Evolutionary conservation across 1,140 invertebrate genomes (phyloP), one percentile per base, ranked within the genome.

Genomic region (Phocides pigmalion): DNA sequence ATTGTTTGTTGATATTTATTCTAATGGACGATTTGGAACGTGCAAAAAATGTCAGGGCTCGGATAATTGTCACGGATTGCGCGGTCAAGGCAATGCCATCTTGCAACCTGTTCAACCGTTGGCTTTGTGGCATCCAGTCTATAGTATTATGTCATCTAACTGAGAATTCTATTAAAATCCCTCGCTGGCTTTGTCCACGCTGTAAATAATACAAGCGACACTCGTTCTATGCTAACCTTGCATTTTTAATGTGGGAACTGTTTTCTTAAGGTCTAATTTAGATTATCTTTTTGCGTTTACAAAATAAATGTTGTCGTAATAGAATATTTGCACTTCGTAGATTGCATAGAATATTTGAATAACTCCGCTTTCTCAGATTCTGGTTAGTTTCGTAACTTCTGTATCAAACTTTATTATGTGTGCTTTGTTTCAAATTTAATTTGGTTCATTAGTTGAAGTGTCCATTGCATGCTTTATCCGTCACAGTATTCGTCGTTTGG

Each of bases 41-140:
- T 70, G 66, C 62, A 70, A 84, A 87, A 80, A 85, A 77, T 86
- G 84, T 88, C 82, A 86, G 44, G 82, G 84, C 68, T 80, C 64
- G 63, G 53, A 79, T 79, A 74, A 75, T 74, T 76, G 76, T 81
- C 65, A 73, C 67, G 68, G 32, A 67, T 59, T 64, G 70, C 68
- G 63, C 64, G 84, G 84, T 82, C 87, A 90, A 90, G 87, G 87
- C 75, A 62, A 82, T 64, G 70, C 64, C 76, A 83, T 85, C 79
- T 64, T 74, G 66, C 47, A 79, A 79, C 73, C 77, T 62, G 77
- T 84, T 87, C 72, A 32, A 66, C 61, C 49, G 64, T 64, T 62
- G 51, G 58, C 44, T 44, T 37, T 19, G 49, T 37, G 25, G 49
- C 25, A 51, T 37, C 28, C 28, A 51, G 12, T 51, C 49, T 64